Evolutionary conservation across 2,113 vertebrate genomes (phyloP).

Genomic region (Otocyon megalotis): DNA sequence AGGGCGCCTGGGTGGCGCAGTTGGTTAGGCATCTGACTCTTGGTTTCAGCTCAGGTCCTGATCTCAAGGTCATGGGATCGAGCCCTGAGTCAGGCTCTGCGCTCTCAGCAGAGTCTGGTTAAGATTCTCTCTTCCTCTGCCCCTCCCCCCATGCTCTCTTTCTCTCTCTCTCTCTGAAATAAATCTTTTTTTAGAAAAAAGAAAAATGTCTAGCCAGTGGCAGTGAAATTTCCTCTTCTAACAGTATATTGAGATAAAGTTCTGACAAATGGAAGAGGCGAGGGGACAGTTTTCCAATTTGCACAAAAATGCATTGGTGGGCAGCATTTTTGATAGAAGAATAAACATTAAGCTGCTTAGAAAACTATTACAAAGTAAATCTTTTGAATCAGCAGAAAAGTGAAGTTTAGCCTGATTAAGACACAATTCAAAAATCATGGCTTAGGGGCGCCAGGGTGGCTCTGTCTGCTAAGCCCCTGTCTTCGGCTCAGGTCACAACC

Average conservation of each 20-base stretch:
- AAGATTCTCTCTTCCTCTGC: not conserved
- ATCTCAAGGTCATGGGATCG: not conserved
- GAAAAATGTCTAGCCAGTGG: not conserved
- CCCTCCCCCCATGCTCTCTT: not conserved
- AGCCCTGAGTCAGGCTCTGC: not conserved
- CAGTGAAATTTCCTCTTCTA: conserved; percentile 23
- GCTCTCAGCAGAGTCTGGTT: not conserved
- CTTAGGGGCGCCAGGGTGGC: too few species aligned
- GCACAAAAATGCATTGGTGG: not conserved
- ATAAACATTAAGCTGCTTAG: not conserved
- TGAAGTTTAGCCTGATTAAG: not conserved
- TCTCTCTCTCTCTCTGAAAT: not conserved
- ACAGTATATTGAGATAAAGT: not conserved
- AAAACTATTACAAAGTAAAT: conserved; percentile 19
- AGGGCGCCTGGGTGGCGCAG: not conserved
- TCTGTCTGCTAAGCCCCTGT: too few species aligned
- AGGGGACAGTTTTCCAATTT: not conserved
- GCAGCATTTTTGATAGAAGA: not conserved
- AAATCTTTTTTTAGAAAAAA: not conserved
- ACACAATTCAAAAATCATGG: not conserved
- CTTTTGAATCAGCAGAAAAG: conserved; percentile 7
- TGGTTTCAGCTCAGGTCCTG: not conserved
- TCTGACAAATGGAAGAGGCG: not conserved
- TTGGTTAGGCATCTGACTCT: not conserved
- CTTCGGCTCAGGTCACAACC: too few species aligned